Evolutionary conservation across 1,140 invertebrate species (phyloP).

Genomic region (Antheraea pernyi): DNA sequence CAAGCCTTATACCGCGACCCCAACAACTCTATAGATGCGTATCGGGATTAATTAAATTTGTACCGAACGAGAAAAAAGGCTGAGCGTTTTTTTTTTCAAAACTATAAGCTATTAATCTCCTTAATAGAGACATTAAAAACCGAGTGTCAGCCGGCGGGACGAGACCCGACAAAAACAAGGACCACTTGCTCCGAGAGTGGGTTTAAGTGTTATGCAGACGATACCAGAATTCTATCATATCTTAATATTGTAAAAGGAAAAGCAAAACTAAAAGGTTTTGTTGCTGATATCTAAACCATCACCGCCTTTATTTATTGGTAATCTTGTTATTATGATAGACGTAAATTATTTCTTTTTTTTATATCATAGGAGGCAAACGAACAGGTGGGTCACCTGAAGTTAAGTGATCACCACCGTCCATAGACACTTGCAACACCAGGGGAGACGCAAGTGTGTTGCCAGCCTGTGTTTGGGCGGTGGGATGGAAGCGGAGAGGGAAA

Average conservation of each 20-base stretch:
- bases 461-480: no score
- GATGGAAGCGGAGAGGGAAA: no score
- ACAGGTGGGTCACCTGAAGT: no score
- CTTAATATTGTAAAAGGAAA: neutral
- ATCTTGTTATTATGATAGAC: neutral
- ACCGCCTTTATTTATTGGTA: neutral
- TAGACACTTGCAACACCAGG: no score
- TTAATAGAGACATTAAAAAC: conserved; percentile 73
- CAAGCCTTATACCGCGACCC: neutral
- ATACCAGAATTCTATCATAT: neutral
- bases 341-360: no score
- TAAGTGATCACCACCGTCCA: no score
- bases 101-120: conserved; percentile 64
- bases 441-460: no score
- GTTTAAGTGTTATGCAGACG: conserved; percentile 4
- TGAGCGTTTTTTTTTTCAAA: conserved; percentile 36
- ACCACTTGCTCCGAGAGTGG: neutral
- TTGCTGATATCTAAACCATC: neutral
- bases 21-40: conserved; percentile 34
- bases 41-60: conserved; percentile 73
- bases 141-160: conserved; percentile 38
- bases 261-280: neutral
- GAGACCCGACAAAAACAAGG: neutral
- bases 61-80: conserved; percentile 42
- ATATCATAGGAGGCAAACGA: no score